Base-by-base conservation (phyloP, 2,888 invertebrate species). In the Drosophila koepferae region DNA sequence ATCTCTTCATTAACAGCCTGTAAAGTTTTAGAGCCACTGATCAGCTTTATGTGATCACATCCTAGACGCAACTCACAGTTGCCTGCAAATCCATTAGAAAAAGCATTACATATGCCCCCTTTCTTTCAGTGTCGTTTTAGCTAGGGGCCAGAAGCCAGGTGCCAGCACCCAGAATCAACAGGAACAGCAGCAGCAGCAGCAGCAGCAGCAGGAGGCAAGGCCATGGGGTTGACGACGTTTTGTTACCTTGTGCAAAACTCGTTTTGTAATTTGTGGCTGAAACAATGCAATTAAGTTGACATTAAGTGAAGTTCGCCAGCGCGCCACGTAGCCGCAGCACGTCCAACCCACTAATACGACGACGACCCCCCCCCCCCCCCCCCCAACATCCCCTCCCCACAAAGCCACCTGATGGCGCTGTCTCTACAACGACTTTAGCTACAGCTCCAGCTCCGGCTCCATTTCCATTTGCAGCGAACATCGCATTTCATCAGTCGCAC, bases 201-300 rank as follows among this genome's bases (percentile, higher is more conserved):
- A 16, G 9, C 23, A 34, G 40, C 49, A 62, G 62, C 59, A 48
- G 79, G 63, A 41, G 74, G 62, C 40, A 59, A 28, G 48, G 69
- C 66, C 67, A 67, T 65, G 65, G 69, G 38, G 69, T 72, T 72
- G 85, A 62, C 73, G 74, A 76, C 78, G 72, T 83, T 81, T 80
- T 79, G 82, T 72, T 82, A 81, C 90, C 84, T 84, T 77, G 74
- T 82, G 86, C 77, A 77, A 80, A 83, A 86, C 85, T 89, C 81
- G 86, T 90, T 90, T 89, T 90, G 91, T 86, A 90, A 89, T 91
- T 90, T 90, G 89, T 84, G 90, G 86, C 85, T 82, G 81, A 84
- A 88, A 90, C 86, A 91, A 90, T 89, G 89, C 90, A 89, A 89
- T 90, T 91, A 90, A 84, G 90, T 86, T 88, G 90, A 91, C 90